Conservation (phyloP, 2,113 vertebrate genomes). For the Nanger granti region DNA sequence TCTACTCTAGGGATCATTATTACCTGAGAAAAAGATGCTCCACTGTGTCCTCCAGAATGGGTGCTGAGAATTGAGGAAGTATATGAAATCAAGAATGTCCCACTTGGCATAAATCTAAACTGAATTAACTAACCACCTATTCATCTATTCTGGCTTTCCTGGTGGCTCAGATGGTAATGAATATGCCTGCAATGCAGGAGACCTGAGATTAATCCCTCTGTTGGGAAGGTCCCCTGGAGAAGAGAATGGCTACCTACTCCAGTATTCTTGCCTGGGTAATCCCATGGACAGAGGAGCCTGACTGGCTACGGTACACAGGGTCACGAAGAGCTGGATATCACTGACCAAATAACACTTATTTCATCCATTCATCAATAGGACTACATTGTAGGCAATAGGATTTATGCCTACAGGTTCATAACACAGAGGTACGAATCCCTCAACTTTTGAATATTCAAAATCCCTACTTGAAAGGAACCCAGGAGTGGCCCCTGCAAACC, state of each 20-base stretch:
- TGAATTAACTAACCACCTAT: not conserved
- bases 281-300: not conserved
- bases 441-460: not conserved
- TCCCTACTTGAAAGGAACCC: not conserved
- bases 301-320: fast-evolving
- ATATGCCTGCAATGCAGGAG: not conserved
- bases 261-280: not conserved
- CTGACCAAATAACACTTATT: not conserved
- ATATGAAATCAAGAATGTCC: not conserved
- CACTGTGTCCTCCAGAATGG: not conserved
- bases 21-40: not conserved
- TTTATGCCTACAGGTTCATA: not conserved
- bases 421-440: not conserved
- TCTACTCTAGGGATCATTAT: not conserved
- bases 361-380: not conserved
- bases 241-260: not conserved
- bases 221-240: not conserved
- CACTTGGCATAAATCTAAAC: not conserved
- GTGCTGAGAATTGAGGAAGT: not conserved
- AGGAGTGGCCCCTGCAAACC: not conserved
- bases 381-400: not conserved
- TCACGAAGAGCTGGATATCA: fast-evolving
- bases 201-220: not conserved
- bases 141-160: not conserved
- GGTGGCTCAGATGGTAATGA: not conserved